Base-by-base conservation (phyloP, 2,113 vertebrate genomes). In the Anolis sagrei region DNA sequence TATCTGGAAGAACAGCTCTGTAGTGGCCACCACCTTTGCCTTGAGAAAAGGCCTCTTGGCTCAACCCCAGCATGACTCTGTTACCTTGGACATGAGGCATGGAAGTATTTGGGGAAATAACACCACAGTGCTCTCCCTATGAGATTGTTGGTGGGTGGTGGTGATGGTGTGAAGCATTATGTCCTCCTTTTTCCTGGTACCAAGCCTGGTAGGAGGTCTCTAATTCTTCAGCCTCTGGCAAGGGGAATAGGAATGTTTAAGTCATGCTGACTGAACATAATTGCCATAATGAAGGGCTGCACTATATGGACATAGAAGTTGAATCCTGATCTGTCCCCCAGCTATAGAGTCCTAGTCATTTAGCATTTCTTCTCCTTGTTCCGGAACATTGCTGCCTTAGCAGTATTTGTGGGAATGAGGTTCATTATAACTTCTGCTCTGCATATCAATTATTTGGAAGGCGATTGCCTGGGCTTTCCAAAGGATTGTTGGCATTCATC, bases 381-480 rank as follows among this genome's bases (percentile, higher is more conserved):
- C 29, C 44, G 23, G 66, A 73, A 82, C 34, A 39, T 58, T 73
- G 81, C 69, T 62, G 81, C 16, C 23, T n/a, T 82, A 21, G 70
- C 81, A 44, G 36, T 75, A 75, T 74, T 83, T 44, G 10, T 49
- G 72, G 61, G 82, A 83, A 76, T 62, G 72, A 18, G 32, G 51
- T 83, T 83, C 69, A 44, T 83, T 82, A 73, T 36, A 82, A 32
- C 27, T 76, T 75, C 34, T 18, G 68, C 14, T 13, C 32, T 10
- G 49, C 80, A 32, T 81, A 21, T 81, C 39, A 69, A 8, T 62
- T 79, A 66, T 49, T n/a, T 68, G 18, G 79, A 34, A 27, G 21
- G 44, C 14, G 6, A 3, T 21, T 3, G 19, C 68, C 48, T 34
- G 4, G 44, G 79, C 64, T 25, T 81, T 49, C 39, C 81, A 86